These are phyloP conservation scores for Sceliomorpha sp. DNA, from an alignment of 2,888 invertebrate genomes.

Conservation along the genomic window DNA sequence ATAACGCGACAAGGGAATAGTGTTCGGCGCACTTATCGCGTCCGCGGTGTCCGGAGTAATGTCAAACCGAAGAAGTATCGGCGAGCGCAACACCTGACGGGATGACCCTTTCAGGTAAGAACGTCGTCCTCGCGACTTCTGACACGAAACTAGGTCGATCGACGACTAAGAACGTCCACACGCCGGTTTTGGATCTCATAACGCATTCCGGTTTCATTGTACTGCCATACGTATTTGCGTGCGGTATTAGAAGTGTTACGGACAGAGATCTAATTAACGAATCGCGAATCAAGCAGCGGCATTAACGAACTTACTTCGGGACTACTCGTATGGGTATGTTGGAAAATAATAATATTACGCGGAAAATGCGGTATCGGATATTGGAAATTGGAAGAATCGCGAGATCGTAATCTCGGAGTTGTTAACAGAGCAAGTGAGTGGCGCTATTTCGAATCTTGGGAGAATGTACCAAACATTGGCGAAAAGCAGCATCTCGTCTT, in stretches of 20 bases:
- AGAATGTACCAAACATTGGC: constrained; percentile 35
- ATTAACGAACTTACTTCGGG: too few relatives aligned
- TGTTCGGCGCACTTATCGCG: constrained; percentile 38
- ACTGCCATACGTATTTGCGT: not conserved
- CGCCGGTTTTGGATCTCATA: constrained; percentile 9
- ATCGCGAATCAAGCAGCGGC: too few relatives aligned
- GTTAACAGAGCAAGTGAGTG: constrained; percentile 4
- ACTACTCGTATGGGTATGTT: too few relatives aligned
- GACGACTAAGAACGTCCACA: constrained; percentile 4
- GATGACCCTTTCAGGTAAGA: constrained; percentile 77
- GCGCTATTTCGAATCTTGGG: constrained; percentile 24
- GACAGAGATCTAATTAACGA: too few relatives aligned
- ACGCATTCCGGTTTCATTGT: not conserved
- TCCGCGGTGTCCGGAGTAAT: constrained; percentile 61
- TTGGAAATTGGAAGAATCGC: not conserved
- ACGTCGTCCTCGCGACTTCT: constrained; percentile 13
- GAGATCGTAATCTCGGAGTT: constrained; percentile 4
- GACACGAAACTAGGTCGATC: constrained; percentile 23
- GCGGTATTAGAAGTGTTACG: too few relatives aligned
- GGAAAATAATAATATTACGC: too few relatives aligned
- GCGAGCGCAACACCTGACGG: constrained; percentile 66
- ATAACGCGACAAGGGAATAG: constrained; percentile 36
- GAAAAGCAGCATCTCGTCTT: constrained; percentile 42
- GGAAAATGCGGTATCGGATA: not conserved
- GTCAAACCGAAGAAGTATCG: constrained; percentile 66